Evolutionary conservation across 2,113 vertebrate species (phyloP), one percentile per base, ranked within the genome.

Genomic region (Oplegnathus fasciatus): DNA sequence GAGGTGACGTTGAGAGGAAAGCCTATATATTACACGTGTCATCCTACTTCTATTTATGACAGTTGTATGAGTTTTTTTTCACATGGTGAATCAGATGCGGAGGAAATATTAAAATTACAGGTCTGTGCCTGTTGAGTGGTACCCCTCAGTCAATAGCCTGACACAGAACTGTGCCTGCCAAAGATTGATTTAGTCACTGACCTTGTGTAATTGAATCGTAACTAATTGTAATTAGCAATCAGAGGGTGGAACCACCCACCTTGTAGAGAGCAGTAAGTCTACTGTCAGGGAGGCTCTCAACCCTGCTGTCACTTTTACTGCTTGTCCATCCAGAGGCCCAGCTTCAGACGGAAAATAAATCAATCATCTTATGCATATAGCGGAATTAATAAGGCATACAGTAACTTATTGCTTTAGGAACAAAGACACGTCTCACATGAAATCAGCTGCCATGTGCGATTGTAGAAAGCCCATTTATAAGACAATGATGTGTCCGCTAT

Each of bases 151-250:
- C 85, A 71, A 68, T 65, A 75, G 76, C 61, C 57, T 78, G 83
- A 87, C 86, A 91, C 65, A 54, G 67, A 87, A n/a, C 67, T 18
- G n/a, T 24, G 57, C 30, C 75, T 76, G 80, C 85, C 88, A 86
- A 80, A 88, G 88, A 91, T 78, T 91, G 94, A 94, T 93, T 92
- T 90, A 91, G 93, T 89, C 84, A 52, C 89, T 95, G 94, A 92
- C 91, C 92, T 94, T 85, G 85, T 86, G 84, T 94, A 94, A 95
- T 92, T 93, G 88, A 94, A 92, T 93, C 83, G 73, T 93, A 91
- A 93, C 89, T 94, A 93, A 94, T 82, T 89, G 68, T 93, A 94
- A 94, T 94, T 89, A 93, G 91, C 83, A 91, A 90, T 94, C 91
- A 90, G 78, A 44, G 78, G 83, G 78, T 88, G 80, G 80, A 90